Evolutionary conservation across 2,888 invertebrate species (phyloP).

Genomic region (Prosapia bicincta): DNA sequence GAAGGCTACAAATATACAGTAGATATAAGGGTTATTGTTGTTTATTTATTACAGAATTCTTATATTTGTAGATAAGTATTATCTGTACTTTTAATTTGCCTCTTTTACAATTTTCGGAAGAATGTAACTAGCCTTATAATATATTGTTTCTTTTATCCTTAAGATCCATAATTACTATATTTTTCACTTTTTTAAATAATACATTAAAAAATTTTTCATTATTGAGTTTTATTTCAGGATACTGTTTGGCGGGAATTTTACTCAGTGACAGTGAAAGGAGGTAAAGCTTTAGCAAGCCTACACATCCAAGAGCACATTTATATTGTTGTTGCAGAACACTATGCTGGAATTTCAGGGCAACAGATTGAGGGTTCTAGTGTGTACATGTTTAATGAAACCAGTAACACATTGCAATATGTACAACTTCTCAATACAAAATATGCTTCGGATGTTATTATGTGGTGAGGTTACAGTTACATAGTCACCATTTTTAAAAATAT

Average conservation of each 20-base stretch:
- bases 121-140: too few species aligned
- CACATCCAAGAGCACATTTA: conserved; percentile 4
- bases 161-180: too few species aligned
- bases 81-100: too few species aligned
- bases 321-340: conserved; percentile 14
- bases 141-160: too few species aligned
- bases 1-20: too few species aligned
- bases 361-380: conserved; percentile 3
- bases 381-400: neutral
- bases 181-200: too few species aligned
- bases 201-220: neutral
- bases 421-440: conserved; percentile 12
- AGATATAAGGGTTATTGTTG: too few species aligned
- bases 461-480: conserved; percentile 3
- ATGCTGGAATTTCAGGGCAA: neutral
- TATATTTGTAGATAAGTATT: too few species aligned
- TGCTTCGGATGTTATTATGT: conserved; percentile 16
- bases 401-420: neutral
- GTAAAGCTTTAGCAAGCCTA: neutral
- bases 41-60: too few species aligned
- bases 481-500: too few species aligned
- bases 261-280: neutral
- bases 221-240: neutral
- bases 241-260: neutral
- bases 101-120: too few species aligned